Evolutionary conservation across 2,888 invertebrate species (phyloP).

Genomic region (Sesia apiformis): DNA sequence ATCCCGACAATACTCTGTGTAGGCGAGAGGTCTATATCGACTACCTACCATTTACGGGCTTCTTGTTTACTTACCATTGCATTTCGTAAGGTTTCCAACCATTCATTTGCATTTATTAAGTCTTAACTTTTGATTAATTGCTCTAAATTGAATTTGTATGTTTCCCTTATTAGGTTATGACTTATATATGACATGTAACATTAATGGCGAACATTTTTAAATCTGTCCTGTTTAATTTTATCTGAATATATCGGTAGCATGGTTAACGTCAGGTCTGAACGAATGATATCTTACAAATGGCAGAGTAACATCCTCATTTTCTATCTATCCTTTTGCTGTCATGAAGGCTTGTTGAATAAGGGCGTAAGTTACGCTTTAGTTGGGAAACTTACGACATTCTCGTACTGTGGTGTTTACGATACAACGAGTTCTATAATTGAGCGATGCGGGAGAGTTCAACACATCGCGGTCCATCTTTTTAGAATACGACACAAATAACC

Average conservation of each 20-base stretch:
- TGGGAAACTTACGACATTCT: conserved; percentile 37
- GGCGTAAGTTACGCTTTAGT: conserved; percentile 33
- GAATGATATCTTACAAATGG: conserved; percentile 42
- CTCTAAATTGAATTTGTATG: conserved; percentile 5
- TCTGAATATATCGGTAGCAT: conserved; percentile 4
- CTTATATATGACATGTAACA: too few relatives aligned
- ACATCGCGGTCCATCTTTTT: conserved; percentile 74
- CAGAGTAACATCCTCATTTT: conserved; percentile 35
- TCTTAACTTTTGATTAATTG: conserved; percentile 15
- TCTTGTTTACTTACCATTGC: conserved; percentile 29
- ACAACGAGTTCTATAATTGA: conserved; percentile 69
- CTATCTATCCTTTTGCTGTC: conserved; percentile 30
- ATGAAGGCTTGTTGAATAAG: conserved; percentile 20
- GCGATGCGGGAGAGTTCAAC: conserved; percentile 74
- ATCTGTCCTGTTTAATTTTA: conserved; percentile 7
- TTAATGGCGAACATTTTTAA: not conserved
- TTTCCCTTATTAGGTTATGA: not conserved
- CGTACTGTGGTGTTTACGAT: conserved; percentile 47
- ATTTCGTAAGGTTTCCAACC: conserved; percentile 29
- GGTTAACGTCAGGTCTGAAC: conserved; percentile 10
- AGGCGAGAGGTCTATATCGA: conserved; percentile 27
- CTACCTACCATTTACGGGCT: conserved; percentile 6
- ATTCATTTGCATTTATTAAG: conserved; percentile 32
- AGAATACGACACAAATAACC: conserved; percentile 74
- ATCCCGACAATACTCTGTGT: conserved; percentile 20